Percentiles rank a stretch among this genome's conserved stretches.
These are phyloP conservation scores for Clarias batrachus DNA, from an alignment of 2,113 vertebrate species.

Conservation along the genomic window DNA sequence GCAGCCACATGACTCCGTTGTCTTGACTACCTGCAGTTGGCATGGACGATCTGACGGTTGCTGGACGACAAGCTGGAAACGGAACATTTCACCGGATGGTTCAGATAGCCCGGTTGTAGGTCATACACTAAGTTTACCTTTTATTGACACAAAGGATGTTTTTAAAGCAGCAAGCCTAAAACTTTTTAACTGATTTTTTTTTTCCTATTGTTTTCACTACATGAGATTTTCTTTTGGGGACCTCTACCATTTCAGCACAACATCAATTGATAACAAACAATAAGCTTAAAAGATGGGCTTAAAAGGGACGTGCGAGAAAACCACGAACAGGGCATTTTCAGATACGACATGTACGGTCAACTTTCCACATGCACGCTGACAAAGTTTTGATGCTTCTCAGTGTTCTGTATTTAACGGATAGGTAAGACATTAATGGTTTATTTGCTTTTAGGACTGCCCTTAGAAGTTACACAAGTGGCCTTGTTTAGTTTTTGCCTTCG, in stretches of 20 bases:
- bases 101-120: conserved; percentile 13
- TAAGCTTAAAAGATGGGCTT: not conserved
- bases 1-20: too few species aligned
- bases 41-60: conserved; percentile 13
- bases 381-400: conserved; percentile 14
- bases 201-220: conserved; percentile 17
- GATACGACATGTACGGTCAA: not conserved
- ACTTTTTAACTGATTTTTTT: conserved; percentile 21
- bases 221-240: conserved; percentile 10
- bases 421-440: conserved; percentile 8
- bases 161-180: conserved; percentile 16
- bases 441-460: conserved; percentile 28
- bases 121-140: conserved; percentile 20
- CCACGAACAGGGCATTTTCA: conserved; percentile 12
- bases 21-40: conserved; percentile 8
- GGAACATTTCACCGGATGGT: conserved; percentile 3
- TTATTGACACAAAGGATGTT: conserved; percentile 24
- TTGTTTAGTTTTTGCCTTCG: conserved; percentile 35
- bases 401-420: not conserved
- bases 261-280: conserved; percentile 9
- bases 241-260: conserved; percentile 10
- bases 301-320: not conserved
- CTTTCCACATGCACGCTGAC: conserved; percentile 21
- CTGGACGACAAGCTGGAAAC: not conserved
- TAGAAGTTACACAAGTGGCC: conserved; percentile 40